Evolutionary conservation across 2,888 invertebrate species (phyloP).

Genomic region (Ariolimax columbianus): DNA sequence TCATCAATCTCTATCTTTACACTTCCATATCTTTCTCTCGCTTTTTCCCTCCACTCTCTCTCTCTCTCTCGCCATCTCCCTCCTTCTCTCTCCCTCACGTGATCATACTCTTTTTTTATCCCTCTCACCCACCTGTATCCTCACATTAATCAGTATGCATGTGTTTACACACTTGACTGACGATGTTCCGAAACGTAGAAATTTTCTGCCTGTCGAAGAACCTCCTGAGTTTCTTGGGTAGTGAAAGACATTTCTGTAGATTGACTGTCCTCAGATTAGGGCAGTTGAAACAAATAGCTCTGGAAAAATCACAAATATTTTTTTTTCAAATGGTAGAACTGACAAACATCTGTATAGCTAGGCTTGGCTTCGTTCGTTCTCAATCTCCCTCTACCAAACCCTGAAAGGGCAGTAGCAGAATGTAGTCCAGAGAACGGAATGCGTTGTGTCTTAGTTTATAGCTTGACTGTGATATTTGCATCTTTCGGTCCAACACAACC

Average conservation of each 20-base stretch:
- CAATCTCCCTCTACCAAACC: no score
- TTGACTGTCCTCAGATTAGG: conserved; percentile 37
- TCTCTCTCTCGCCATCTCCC: neutral
- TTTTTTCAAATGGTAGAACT: no score
- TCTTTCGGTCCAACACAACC: no score
- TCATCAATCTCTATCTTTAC: no score
- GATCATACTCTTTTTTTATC: neutral
- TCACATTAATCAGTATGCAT: neutral
- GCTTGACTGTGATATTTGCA: no score
- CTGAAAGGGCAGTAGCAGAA: no score
- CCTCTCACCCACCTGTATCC: neutral
- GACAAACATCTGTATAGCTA: neutral
- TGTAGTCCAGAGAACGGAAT: no score
- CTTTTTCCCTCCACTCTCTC: no score
- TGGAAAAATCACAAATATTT: conserved; percentile 11
- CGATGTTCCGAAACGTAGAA: conserved; percentile 12
- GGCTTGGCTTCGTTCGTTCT: no score
- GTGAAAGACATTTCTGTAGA: conserved; percentile 37
- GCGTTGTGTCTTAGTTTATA: no score
- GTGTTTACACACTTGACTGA: conserved; percentile 24
- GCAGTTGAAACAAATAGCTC: conserved; percentile 34
- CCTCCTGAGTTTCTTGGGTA: conserved; percentile 38
- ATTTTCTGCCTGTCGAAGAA: conserved; percentile 37
- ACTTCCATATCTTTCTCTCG: no score
- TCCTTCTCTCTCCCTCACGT: conserved; percentile 34